Evolutionary conservation across 2,797 vertebrate genomes (phyloP), one percentile per base, ranked within the genome.

Genomic region (Sus cebifrons): DNA sequence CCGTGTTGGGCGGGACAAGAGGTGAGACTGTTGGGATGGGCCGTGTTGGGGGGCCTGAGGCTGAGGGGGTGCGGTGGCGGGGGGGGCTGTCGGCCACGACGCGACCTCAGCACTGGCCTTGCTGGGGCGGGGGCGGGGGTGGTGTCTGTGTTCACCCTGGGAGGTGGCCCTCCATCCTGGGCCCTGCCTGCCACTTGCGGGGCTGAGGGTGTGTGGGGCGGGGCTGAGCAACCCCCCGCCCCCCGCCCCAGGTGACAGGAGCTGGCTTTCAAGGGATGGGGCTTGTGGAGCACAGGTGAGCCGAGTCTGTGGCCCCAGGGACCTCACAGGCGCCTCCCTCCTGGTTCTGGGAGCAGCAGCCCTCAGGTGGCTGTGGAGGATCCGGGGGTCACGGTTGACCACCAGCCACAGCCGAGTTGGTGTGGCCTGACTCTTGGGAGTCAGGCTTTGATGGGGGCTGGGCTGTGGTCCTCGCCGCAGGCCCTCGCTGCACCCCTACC

Each of bases 1-100:
- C 75, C 1, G 0, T 0, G 3, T 29, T 0, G 7, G 12, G 44
- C 2, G 15, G 82, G n/a, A 60, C 27, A 8, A 23, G 68, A 27
- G 0, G 15, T 5, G 5, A 67, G 29, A 16, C 56, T 8, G 17
- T 15, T 0, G 8, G 18, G 12, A 4, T 0, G 1, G 15, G 16
- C 58, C 6, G 7, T 5, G 40, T 7, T 49, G 49, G 44, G 79
- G 54, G 13, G 1, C 7, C 23, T 5, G 54, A 6, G 29, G 3
- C 49, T 1, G 20, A 21, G 62, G 71, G 44, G 25, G 21, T 1
- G 2, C 21, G 58, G 56, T 0, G 0, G 64, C 32, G 29, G 13
- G 20, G 64, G 23, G 32, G 27, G 29, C 18, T 32, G 32, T 32
- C 0, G 17, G 15, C 32, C 54, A 25, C 79, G 52, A 14, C 3